These are phyloP conservation scores for Schrankia costaestrigalis DNA, from an alignment of 2,888 invertebrate genomes.

Conservation along the genomic window DNA sequence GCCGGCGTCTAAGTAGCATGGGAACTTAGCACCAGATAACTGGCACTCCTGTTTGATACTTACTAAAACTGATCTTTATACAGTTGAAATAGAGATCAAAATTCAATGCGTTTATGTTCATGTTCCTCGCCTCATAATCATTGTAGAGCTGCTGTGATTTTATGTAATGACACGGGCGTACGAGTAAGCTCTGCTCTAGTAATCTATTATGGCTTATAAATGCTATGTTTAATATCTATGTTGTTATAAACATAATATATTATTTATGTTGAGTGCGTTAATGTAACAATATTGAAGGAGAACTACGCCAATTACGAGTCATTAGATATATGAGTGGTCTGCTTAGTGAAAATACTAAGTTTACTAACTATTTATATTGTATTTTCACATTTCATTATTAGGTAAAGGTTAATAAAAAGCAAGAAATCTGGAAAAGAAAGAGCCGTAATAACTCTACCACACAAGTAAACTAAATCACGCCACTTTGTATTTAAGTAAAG, in stretches of 20 bases:
- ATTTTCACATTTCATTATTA: too few species aligned
- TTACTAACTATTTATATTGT: too few species aligned
- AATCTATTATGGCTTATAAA: constrained; percentile 21
- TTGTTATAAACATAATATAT: constrained; percentile 2
- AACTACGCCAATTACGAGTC: too few species aligned
- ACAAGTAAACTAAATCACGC: too few species aligned
- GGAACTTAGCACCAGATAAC: constrained; percentile 43
- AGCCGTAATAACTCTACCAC: too few species aligned
- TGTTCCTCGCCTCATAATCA: constrained; percentile 13
- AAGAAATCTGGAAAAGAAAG: too few species aligned
- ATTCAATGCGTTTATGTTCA: constrained; percentile 2
- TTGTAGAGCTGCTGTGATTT: constrained; percentile 17
- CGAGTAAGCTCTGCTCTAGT: constrained; percentile 21
- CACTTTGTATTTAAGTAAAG: too few species aligned
- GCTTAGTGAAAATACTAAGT: too few species aligned
- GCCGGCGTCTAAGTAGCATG: constrained; percentile 56
- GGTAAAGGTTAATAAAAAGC: too few species aligned
- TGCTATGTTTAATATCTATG: constrained; percentile 13
- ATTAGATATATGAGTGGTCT: too few species aligned
- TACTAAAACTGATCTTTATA: constrained; percentile 7
- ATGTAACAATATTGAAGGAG: too few species aligned
- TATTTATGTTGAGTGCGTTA: too few species aligned
- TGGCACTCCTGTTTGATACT: constrained; percentile 12
- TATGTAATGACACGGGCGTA: constrained; percentile 21
- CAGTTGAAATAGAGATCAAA: constrained; percentile 15